Evolutionary conservation across 2,113 vertebrate genomes (phyloP).

Genomic region (Spilogale gracilis): DNA sequence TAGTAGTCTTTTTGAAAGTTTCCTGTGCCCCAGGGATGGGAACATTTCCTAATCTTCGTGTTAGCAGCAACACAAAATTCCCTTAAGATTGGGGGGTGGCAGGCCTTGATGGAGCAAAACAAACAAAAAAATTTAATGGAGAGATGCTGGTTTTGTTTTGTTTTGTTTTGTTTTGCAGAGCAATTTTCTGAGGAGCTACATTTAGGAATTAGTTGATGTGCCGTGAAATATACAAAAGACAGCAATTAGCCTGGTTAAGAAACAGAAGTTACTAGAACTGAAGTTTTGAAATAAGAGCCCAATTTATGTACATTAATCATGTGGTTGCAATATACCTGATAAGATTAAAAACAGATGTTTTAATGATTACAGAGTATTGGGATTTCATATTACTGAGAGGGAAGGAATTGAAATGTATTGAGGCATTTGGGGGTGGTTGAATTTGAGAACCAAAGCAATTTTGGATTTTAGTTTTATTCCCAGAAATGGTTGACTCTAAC

Average conservation of each 20-base stretch:
- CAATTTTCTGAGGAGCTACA: constrained; percentile 59
- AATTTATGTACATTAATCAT: constrained; percentile 68
- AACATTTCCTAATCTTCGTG: constrained; percentile 78
- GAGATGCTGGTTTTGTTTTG: background rate
- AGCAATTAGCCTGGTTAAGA: background rate
- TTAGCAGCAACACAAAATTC: constrained; percentile 76
- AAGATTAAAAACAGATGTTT: constrained; percentile 55
- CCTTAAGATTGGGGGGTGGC: constrained; percentile 67
- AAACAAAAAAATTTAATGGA: constrained; percentile 2
- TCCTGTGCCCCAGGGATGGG: constrained; percentile 53
- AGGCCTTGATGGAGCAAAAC: constrained; percentile 74
- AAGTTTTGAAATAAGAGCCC: constrained; percentile 61
- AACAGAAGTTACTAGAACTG: constrained; percentile 43
- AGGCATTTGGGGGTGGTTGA: background rate
- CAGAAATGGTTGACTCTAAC: constrained; percentile 1
- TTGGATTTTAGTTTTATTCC: constrained; percentile 26
- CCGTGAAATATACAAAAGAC: background rate
- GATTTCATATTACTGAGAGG: constrained; percentile 1
- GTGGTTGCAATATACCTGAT: constrained; percentile 58
- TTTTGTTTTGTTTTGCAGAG: background rate
- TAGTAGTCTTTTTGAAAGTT: constrained; percentile 81
- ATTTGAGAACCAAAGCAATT: constrained; percentile 57
- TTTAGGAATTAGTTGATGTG: background rate
- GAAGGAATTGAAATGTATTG: constrained; percentile 27
- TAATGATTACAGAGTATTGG: constrained; percentile 25